Conservation (phyloP, 2,888 invertebrate species). For the Synanthedon formicaeformis region DNA sequence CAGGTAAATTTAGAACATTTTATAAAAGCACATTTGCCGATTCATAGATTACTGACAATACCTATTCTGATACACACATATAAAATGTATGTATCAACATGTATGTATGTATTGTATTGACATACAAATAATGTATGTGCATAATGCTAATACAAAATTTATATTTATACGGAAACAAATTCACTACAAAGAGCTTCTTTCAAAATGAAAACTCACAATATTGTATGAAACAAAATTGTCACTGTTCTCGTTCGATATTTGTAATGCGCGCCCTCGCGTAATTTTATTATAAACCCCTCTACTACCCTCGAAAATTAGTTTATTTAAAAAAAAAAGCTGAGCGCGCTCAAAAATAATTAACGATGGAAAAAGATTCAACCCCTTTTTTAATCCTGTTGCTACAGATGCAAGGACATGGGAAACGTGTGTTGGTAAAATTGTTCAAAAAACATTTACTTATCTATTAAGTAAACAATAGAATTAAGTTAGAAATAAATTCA, state of each 20-base stretch:
- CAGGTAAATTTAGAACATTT: neutral
- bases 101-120: too few relatives aligned
- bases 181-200: too few relatives aligned
- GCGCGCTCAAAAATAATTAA: constrained; percentile 59
- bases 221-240: too few relatives aligned
- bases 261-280: constrained; percentile 15
- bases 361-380: constrained; percentile 44
- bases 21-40: neutral
- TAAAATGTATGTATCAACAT: too few relatives aligned
- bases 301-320: constrained; percentile 29
- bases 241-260: constrained; percentile 2
- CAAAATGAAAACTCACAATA: too few relatives aligned
- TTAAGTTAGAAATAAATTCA: too few relatives aligned
- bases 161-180: too few relatives aligned
- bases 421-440: constrained; percentile 15
- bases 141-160: too few relatives aligned
- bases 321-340: constrained; percentile 62
- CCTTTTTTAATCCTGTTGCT: constrained; percentile 45
- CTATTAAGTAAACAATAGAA: neutral
- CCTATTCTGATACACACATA: too few relatives aligned
- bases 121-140: too few relatives aligned
- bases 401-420: neutral
- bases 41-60: too few relatives aligned
- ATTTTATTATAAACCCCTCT: constrained; percentile 54
- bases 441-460: constrained; percentile 19